Evolutionary conservation across 2,797 vertebrate genomes (phyloP).

Genomic region (Scyliorhinus canicula): DNA sequence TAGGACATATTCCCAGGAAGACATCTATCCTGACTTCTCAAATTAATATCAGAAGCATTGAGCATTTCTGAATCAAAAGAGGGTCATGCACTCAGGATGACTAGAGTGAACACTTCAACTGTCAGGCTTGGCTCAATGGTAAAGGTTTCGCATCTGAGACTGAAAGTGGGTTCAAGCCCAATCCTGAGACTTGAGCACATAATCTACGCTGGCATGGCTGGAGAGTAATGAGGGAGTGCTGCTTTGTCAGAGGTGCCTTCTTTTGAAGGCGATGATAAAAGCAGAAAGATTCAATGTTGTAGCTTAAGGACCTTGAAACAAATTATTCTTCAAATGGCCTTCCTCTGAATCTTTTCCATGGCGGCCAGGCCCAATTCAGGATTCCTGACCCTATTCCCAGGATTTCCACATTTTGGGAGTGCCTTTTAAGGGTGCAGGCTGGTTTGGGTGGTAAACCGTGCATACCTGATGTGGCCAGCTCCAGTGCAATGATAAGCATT

Average conservation of each 20-base stretch:
- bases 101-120: neutral
- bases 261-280: neutral
- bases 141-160: neutral
- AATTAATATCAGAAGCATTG: neutral
- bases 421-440: too few species aligned
- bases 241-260: neutral
- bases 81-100: neutral
- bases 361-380: too few species aligned
- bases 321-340: neutral
- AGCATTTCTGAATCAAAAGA: neutral
- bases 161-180: neutral
- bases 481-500: too few species aligned
- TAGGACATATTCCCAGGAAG: neutral
- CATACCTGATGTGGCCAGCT: too few species aligned
- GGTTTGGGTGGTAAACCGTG: too few species aligned
- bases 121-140: neutral
- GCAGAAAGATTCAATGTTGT: neutral
- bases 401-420: too few species aligned
- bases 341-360: neutral
- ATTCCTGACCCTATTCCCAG: too few species aligned
- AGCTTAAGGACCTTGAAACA: neutral
- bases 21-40: neutral
- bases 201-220: neutral
- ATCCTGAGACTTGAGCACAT: neutral
- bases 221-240: neutral